phyloP scores from a whole-genome alignment of 2,113 vertebrate genomes.

The Bagarius yarrelli region DNA sequence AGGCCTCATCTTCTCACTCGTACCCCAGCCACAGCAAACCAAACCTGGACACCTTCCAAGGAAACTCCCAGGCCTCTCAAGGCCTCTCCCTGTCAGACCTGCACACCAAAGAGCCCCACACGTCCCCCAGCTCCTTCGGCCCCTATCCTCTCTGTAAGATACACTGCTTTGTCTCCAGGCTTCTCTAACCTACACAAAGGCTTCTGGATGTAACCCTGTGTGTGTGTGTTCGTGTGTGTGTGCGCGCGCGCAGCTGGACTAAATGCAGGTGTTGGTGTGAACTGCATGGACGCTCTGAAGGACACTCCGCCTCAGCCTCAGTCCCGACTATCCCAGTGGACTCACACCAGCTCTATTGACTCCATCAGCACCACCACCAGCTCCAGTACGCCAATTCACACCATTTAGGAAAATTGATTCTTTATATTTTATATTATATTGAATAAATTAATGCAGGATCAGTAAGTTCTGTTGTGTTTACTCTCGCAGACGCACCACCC shows the following conservation, averaged over 20 bases:
- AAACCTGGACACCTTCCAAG: constrained; percentile 87
- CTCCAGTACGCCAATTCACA: constrained; percentile 81
- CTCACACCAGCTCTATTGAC: constrained; percentile 94
- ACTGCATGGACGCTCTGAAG: constrained; percentile 94
- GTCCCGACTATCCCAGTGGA: constrained; percentile 98
- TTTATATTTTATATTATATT: not conserved
- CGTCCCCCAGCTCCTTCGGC: constrained; percentile 90
- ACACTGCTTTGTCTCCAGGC: not conserved
- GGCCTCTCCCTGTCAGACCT: constrained; percentile 88
- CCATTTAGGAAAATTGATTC: not conserved
- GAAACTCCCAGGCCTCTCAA: constrained; percentile 82
- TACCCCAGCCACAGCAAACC: constrained; percentile 89
- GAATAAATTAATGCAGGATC: not conserved
- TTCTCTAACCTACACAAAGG: not conserved
- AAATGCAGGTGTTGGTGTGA: constrained; percentile 95
- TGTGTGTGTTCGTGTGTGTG: not conserved
- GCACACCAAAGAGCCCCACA: constrained; percentile 98
- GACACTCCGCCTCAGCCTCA: constrained; percentile 89
- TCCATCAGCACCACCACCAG: constrained; percentile 87
- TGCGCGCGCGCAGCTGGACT: constrained; percentile 79
- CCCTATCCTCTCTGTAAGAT: constrained; percentile 89
- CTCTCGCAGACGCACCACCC: constrained; percentile 91
- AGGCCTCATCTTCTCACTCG: constrained; percentile 77
- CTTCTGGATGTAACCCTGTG: not conserved
- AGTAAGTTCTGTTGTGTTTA: not conserved